Percentiles rank a stretch among this genome's conserved stretches.
These are phyloP conservation scores for Mastacembelus armatus DNA, from an alignment of 2,797 vertebrate genomes.

Conservation along the genomic window DNA sequence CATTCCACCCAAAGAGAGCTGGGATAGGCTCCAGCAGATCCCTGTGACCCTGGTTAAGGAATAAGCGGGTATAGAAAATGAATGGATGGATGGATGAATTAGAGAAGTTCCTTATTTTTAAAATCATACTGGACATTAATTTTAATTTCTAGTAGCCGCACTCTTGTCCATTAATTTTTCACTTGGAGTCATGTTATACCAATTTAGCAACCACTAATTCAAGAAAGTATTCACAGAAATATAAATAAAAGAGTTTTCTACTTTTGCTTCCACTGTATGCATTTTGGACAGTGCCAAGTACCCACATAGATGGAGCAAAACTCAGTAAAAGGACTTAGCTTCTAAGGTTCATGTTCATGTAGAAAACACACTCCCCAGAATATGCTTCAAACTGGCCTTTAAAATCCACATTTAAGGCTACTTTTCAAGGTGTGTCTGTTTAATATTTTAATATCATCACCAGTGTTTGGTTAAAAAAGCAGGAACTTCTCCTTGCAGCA, in stretches of 20 bases:
- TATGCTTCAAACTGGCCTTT: conserved; percentile 62
- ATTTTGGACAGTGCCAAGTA: conserved; percentile 29
- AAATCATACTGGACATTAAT: too few relatives aligned
- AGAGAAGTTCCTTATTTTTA: too few relatives aligned
- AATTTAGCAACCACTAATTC: conserved; percentile 16
- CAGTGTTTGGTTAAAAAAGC: conserved; percentile 50
- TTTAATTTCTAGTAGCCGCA: conserved; percentile 18
- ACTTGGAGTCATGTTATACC: neutral
- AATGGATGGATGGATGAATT: too few relatives aligned
- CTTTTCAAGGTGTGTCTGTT: conserved; percentile 64
- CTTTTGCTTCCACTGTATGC: conserved; percentile 2
- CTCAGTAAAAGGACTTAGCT: conserved; percentile 56
- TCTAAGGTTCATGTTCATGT: conserved; percentile 32
- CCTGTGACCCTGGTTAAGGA: too few relatives aligned
- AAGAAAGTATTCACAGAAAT: conserved; percentile 15
- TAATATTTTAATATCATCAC: conserved; percentile 74
- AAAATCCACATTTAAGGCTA: conserved; percentile 65
- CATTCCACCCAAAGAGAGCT: too few relatives aligned
- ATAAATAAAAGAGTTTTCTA: conserved; percentile 2
- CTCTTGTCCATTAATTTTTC: neutral
- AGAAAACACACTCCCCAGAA: conserved; percentile 51
- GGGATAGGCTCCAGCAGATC: too few relatives aligned
- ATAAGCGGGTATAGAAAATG: too few relatives aligned
- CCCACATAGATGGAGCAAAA: conserved; percentile 51
- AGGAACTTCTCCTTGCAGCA: conserved; percentile 67